These are phyloP conservation scores for Nephila pilipes DNA, from an alignment of 1,140 invertebrate species.

Conservation along the genomic window DNA sequence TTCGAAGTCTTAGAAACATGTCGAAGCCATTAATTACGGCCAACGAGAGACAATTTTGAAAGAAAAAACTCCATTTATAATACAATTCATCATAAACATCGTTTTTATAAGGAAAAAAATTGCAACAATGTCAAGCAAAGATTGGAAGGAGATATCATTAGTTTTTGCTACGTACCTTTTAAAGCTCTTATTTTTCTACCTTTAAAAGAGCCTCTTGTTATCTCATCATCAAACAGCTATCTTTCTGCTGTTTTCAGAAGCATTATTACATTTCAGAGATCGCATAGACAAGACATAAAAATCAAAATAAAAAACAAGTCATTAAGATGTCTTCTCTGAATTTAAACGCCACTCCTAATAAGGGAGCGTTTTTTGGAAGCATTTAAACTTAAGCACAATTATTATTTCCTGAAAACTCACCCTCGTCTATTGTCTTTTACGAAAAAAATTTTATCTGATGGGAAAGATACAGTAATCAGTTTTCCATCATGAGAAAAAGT, in stretches of 20 bases:
- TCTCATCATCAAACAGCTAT: constrained; percentile 31
- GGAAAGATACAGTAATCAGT: constrained; percentile 62
- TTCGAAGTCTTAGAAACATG: too few relatives aligned
- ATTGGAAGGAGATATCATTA: background rate
- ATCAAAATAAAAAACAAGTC: constrained; percentile 62
- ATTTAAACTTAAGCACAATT: constrained; percentile 68
- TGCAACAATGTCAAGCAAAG: too few relatives aligned
- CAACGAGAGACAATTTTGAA: too few relatives aligned
- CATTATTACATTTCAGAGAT: background rate
- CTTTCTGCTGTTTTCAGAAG: too few relatives aligned
- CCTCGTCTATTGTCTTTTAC: constrained; percentile 31
- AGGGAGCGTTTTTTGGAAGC: constrained; percentile 60
- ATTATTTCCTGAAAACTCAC: constrained; percentile 61
- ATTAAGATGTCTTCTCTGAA: constrained; percentile 59
- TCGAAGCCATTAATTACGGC: too few relatives aligned
- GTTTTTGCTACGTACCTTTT: background rate
- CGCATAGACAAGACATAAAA: background rate
- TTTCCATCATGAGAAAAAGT: constrained; percentile 69
- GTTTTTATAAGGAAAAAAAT: too few relatives aligned
- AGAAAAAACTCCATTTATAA: too few relatives aligned
- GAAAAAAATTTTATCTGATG: constrained; percentile 55
- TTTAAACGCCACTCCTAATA: constrained; percentile 71
- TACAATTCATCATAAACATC: too few relatives aligned
- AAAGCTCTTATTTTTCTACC: background rate
- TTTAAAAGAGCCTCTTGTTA: constrained; percentile 24